These are phyloP conservation scores for Trematomus bernacchii DNA, from an alignment of 2,797 vertebrate species.

Conservation along the genomic window DNA sequence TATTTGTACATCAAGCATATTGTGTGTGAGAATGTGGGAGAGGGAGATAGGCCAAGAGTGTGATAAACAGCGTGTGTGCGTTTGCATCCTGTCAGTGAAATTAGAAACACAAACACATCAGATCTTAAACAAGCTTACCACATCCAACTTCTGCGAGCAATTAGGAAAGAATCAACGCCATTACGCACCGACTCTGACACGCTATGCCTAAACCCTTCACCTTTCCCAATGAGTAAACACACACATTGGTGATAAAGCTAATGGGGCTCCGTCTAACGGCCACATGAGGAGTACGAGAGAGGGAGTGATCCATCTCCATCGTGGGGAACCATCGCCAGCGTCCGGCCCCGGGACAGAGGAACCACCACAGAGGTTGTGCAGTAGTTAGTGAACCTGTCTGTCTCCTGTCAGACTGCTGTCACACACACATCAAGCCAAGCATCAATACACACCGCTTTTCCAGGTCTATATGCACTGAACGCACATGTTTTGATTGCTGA, in stretches of 20 bases:
- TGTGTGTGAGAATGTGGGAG: constrained; percentile 28
- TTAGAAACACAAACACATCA: constrained; percentile 76
- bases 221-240: constrained; percentile 56
- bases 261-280: constrained; percentile 44
- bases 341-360: constrained; percentile 48
- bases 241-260: constrained; percentile 61
- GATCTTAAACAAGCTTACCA: constrained; percentile 76
- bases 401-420: constrained; percentile 81
- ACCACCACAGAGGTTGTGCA: constrained; percentile 61
- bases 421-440: constrained; percentile 73
- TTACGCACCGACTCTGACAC: constrained; percentile 68
- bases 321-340: constrained; percentile 37
- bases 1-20: constrained; percentile 16
- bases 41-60: constrained; percentile 22
- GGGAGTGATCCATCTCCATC: constrained; percentile 54
- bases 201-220: constrained; percentile 61
- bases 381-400: constrained; percentile 82
- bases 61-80: constrained; percentile 48
- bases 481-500: constrained; percentile 85
- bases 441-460: constrained; percentile 65
- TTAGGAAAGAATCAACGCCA: constrained; percentile 74
- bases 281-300: constrained; percentile 37
- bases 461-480: constrained; percentile 67
- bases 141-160: constrained; percentile 76
- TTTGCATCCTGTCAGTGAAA: constrained; percentile 68